Conservation (phyloP, 1,140 invertebrate genomes). For the Drosophila nigrodunni region DNA sequence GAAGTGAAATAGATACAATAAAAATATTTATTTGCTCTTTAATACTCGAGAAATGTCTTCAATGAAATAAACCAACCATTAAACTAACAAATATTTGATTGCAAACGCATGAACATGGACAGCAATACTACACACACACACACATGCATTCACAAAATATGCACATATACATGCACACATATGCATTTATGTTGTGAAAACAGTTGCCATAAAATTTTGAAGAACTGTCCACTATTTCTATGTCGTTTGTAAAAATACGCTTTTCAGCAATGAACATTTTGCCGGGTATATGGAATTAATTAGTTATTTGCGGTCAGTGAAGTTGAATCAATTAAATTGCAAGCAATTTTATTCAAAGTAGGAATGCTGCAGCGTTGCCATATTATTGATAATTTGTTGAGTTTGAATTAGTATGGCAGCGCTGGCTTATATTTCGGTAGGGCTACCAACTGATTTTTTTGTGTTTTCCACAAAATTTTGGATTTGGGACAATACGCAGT, state of each 20-base stretch:
- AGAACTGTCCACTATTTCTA: slow-evolving; percentile 47
- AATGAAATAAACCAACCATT: no score
- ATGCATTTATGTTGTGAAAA: neutral
- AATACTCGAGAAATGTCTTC: no score
- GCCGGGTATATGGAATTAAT: no score
- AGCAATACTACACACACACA: neutral
- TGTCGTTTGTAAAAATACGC: slow-evolving; percentile 22
- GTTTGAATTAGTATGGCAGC: neutral
- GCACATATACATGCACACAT: neutral
- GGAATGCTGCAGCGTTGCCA: neutral
- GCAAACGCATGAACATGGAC: no score
- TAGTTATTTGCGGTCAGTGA: no score
- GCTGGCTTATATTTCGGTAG: neutral
- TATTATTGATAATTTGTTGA: neutral
- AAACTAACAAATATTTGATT: no score
- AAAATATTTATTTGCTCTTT: neutral
- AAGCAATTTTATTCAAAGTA: neutral
- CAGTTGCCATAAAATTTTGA: slow-evolving; percentile 47
- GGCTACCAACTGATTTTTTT: neutral
- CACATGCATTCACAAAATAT: neutral
- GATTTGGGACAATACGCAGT: no score
- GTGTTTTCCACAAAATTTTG: neutral
- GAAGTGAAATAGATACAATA: neutral
- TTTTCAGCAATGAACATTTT: neutral
- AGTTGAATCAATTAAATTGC: no score